These are phyloP conservation scores for Temnothorax rugatulus DNA, from an alignment of 2,888 invertebrate species.

Conservation along the genomic window DNA sequence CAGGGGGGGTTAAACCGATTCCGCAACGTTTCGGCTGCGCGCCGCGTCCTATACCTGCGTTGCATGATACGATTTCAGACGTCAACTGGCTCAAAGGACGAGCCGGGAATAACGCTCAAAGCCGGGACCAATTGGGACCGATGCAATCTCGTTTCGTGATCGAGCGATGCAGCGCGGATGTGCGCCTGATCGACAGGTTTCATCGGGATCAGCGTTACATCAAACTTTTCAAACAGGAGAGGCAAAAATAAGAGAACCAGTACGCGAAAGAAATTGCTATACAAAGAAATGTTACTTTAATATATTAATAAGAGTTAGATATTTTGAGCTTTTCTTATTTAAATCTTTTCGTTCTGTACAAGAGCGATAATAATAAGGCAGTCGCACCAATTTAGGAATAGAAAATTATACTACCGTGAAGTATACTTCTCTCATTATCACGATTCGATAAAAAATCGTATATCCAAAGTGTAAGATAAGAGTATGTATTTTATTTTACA, in stretches of 20 bases:
- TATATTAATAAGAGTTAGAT: not conserved
- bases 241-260: not conserved
- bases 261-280: not conserved
- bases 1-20: slow-evolving; percentile 35
- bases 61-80: slow-evolving; percentile 46
- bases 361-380: no score
- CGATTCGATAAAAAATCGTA: no score
- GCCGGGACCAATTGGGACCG: slow-evolving; percentile 40
- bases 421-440: no score
- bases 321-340: not conserved
- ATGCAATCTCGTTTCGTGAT: slow-evolving; percentile 31
- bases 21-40: slow-evolving; percentile 12
- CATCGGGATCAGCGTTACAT: slow-evolving; percentile 3
- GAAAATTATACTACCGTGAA: no score
- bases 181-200: slow-evolving; percentile 38
- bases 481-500: no score
- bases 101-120: slow-evolving; percentile 38
- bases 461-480: no score
- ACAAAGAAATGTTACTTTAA: not conserved
- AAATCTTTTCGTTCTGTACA: not conserved
- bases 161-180: slow-evolving; percentile 23
- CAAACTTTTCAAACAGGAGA: not conserved
- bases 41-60: not conserved
- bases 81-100: slow-evolving; percentile 41
- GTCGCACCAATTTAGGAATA: no score